A percentile compares a stretch with the other conserved stretches of the same genome.
Evolutionary conservation across 1,140 invertebrate genomes (phyloP).

Genomic region (Aphelinus atriplicis): DNA sequence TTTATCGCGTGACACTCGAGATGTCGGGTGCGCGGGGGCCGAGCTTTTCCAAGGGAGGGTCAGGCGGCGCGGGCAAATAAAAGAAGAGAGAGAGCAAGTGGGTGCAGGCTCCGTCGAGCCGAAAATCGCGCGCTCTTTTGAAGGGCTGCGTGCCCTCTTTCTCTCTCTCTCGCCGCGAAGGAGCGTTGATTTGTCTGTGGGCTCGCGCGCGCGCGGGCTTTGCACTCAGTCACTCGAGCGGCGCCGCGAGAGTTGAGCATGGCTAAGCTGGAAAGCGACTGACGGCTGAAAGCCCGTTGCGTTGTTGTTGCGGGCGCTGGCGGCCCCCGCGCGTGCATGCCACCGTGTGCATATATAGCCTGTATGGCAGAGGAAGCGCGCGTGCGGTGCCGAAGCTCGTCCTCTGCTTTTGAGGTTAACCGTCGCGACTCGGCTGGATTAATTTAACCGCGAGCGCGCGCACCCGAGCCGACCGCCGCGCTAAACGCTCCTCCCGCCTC

Average conservation of each 20-base stretch:
- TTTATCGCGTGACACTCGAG: too few species aligned
- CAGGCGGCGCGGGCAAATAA: too few species aligned
- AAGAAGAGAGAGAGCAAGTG: too few species aligned
- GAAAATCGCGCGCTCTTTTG: conserved; percentile 33
- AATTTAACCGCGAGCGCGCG: conserved; percentile 38
- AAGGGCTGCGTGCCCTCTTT: neutral
- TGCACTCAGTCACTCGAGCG: conserved; percentile 24
- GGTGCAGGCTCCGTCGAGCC: conserved; percentile 7
- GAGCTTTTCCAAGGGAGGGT: too few species aligned
- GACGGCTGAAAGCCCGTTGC: conserved; percentile 44
- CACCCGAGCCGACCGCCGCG: neutral
- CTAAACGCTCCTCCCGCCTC: neutral
- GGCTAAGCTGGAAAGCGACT: conserved; percentile 28
- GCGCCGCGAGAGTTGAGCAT: neutral
- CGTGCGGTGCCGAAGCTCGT: neutral
- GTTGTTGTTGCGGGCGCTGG: conserved; percentile 21
- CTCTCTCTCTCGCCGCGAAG: neutral
- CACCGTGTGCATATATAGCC: neutral
- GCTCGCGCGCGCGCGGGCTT: neutral
- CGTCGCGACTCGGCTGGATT: conserved; percentile 28
- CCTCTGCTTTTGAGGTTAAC: conserved; percentile 41
- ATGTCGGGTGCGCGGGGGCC: too few species aligned
- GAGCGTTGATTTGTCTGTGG: conserved; percentile 34
- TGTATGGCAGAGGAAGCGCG: neutral
- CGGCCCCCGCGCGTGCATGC: conserved; percentile 20